Evolutionary conservation across 2,113 vertebrate genomes (phyloP).

Genomic region (Hypanus sabinus): DNA sequence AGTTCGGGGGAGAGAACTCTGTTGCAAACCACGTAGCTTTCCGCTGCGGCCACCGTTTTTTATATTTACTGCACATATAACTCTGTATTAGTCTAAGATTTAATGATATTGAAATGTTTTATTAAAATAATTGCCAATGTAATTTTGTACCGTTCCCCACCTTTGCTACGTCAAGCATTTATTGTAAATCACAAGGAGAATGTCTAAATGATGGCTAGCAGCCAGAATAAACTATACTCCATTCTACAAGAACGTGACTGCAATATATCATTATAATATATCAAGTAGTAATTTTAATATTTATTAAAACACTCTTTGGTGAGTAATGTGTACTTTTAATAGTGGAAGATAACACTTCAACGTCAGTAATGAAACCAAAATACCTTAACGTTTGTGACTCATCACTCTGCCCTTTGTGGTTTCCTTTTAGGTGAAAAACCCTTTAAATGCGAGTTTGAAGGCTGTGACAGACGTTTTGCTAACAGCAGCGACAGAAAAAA

Average conservation of each 20-base stretch:
- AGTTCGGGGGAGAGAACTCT: neutral
- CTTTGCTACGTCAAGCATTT: neutral
- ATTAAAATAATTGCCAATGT: neutral
- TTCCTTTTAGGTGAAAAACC: constrained; percentile 82
- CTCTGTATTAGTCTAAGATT: neutral
- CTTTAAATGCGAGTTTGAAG: constrained; percentile 95
- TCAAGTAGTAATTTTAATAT: neutral
- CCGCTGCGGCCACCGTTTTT: neutral
- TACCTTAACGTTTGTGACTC: constrained; percentile 28
- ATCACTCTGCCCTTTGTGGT: constrained; percentile 19
- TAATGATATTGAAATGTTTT: neutral
- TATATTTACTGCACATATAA: neutral
- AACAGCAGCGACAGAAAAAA: constrained; percentile 99
- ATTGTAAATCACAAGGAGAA: neutral
- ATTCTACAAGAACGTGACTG: neutral
- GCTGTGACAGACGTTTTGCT: constrained; percentile 95
- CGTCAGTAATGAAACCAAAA: neutral
- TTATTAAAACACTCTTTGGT: neutral
- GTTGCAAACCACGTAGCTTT: neutral
- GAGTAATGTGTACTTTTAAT: neutral
- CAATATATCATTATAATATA: neutral
- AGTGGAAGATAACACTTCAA: neutral
- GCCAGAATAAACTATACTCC: neutral
- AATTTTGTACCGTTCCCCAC: neutral
- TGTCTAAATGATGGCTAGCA: no score